Evolutionary conservation across 2,888 invertebrate species (phyloP), one percentile per base, ranked within the genome.

Genomic region (Dicyrtomina minuta): DNA sequence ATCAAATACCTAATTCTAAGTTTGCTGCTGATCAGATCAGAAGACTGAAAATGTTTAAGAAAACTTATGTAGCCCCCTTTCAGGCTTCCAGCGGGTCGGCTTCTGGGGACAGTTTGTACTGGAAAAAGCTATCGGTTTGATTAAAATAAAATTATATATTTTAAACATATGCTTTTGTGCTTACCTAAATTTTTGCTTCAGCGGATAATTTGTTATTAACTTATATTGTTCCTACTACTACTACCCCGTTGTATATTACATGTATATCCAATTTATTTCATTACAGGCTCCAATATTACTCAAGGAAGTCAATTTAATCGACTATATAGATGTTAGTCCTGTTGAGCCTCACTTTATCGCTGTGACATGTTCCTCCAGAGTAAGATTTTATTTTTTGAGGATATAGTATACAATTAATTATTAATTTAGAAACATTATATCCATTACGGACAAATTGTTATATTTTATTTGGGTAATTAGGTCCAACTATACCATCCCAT

Each of bases 301-400:
- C 0, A 96, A 96, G 82, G 96, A 97, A 82, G 93, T 91, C 82
- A 94, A 94, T 24, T 89, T 92, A 0, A 91, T 98, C 66, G 93
- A 95, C 80, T 90, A 92, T 80, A 87, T 97, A 53, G 91, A 95
- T 81, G 93, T 97, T 80, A 91, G 92, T 72, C 93, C 93, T 0
- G 86, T 89, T 12, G 90, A 93, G 80, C 96, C 96, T 0, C 87
- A 92, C 83, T 89, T 92, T 81, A 92, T 96, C 84, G 96, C 95
- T 8, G 91, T 94, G 20, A 95, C 97, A 66, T 93, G 92, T 81
- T 95, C 96, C 0, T 91, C 92, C 0, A 87, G 92, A 80, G 91
- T 96, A 76, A 81, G 81, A 73, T 71, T 22, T 41, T 5, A 15
- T n/a, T n/a, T n/a, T n/a, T n/a, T n/a, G n/a, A n/a, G n/a, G n/a